Percentiles rank a stretch among this genome's conserved stretches.
Conservation (phyloP, 2,888 invertebrate genomes). For the Entomobrya proxima region DNA sequence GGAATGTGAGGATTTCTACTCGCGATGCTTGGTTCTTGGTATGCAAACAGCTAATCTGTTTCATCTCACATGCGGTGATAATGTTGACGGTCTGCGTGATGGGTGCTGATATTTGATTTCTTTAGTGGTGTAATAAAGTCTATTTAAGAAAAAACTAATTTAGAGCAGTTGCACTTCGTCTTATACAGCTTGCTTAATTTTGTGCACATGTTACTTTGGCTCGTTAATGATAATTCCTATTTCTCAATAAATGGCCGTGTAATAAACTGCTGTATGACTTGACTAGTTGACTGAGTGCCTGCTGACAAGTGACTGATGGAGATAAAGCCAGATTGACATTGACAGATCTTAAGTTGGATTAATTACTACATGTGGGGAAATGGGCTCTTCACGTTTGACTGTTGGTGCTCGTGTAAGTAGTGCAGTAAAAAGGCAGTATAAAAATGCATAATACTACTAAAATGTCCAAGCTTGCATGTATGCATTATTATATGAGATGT, state of each 20-base stretch:
- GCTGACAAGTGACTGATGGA: constrained; percentile 64
- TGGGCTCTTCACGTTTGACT: not conserved
- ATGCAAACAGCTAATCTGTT: constrained; percentile 18
- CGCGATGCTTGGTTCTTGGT: no score
- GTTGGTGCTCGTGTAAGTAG: not conserved
- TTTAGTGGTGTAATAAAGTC: not conserved
- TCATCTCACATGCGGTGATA: constrained; percentile 2
- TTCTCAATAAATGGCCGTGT: not conserved
- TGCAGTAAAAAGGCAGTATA: constrained; percentile 1
- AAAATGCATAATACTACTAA: constrained; percentile 6
- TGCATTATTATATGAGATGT: not conserved
- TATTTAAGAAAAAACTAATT: constrained; percentile 28
- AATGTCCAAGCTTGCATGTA: not conserved
- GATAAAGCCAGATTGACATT: constrained; percentile 61
- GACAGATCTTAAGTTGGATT: constrained; percentile 64
- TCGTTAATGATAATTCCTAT: not conserved
- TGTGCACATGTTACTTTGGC: constrained; percentile 29
- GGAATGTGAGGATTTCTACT: no score
- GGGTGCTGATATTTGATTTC: not conserved
- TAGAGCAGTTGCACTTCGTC: constrained; percentile 13
- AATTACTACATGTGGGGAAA: constrained; percentile 42
- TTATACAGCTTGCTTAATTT: not conserved
- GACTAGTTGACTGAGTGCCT: constrained; percentile 13
- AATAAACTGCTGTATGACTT: not conserved
- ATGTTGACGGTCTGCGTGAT: not conserved